phyloP scores from a whole-genome alignment of 2,113 vertebrate species.

The Vombatus ursinus region DNA sequence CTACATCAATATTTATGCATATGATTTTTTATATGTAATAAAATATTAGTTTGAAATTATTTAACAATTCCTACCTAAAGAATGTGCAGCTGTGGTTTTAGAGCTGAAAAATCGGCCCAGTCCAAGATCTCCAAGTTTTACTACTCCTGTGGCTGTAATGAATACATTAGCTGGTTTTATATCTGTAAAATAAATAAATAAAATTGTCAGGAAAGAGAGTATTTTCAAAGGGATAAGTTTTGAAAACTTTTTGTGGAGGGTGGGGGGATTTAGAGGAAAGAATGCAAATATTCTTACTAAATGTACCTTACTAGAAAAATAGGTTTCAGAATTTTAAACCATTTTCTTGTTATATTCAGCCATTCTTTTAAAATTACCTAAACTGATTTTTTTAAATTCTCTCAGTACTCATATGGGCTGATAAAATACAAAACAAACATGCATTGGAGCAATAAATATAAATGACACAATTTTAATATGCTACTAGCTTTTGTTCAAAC shows the following conservation, averaged over 20 bases:
- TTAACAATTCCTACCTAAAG: slow-evolving; percentile 89
- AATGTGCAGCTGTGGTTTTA: slow-evolving; percentile 97
- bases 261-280: neutral
- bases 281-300: neutral
- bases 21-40: neutral
- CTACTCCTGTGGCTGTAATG: slow-evolving; percentile 98
- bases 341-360: slow-evolving; percentile 25
- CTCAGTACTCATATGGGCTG: neutral
- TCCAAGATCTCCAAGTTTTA: slow-evolving; percentile 97
- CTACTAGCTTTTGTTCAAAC: slow-evolving; percentile 17
- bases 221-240: neutral
- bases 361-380: neutral
- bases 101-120: slow-evolving; percentile 98
- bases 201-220: neutral
- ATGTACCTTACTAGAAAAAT: slow-evolving; percentile 7
- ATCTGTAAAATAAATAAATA: slow-evolving; percentile 83
- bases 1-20: slow-evolving; percentile 81
- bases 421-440: neutral
- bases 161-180: slow-evolving; percentile 99
- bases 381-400: neutral
- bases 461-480: neutral
- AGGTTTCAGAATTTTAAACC: neutral
- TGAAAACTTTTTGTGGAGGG: neutral
- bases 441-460: neutral
- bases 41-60: neutral